A percentile compares a stretch with the other conserved stretches of the same genome.
phyloP scores from a whole-genome alignment of 2,113 vertebrate genomes.

The Cololabis saira region DNA sequence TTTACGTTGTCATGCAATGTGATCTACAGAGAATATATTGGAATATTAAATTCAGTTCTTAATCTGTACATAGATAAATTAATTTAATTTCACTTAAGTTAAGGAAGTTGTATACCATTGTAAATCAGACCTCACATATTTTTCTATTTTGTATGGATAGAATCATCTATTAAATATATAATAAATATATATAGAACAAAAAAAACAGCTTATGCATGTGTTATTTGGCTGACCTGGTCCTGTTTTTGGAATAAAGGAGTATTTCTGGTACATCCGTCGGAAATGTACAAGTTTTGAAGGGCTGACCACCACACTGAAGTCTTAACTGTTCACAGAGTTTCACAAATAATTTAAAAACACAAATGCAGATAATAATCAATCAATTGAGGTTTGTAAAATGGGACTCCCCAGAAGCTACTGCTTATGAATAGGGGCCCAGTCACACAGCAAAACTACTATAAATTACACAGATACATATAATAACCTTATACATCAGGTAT shows the following conservation, averaged over 20 bases:
- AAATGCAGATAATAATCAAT: too few species aligned
- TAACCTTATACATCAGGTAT: too few species aligned
- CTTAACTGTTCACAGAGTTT: too few species aligned
- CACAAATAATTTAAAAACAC: too few species aligned
- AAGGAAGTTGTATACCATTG: conserved; percentile 88
- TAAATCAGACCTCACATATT: conserved; percentile 98
- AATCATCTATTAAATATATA: conserved; percentile 83
- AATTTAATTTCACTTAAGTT: conserved; percentile 84
- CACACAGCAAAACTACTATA: too few species aligned
- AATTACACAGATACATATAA: too few species aligned
- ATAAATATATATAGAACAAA: conserved; percentile 84
- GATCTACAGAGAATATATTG: conserved; percentile 60
- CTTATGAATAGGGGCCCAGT: too few species aligned
- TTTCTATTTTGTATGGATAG: conserved; percentile 94
- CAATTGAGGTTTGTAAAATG: too few species aligned
- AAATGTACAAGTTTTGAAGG: too few species aligned
- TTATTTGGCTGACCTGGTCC: conserved; percentile 81
- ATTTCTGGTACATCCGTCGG: too few species aligned
- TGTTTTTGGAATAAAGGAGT: conserved; percentile 84
- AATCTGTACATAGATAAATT: conserved; percentile 82
- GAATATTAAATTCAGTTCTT: conserved; percentile 70
- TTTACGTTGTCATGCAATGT: conserved; percentile 63
- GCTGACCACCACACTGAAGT: too few species aligned
- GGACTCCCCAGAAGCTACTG: too few species aligned
- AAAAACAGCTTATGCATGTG: conserved; percentile 81